Conservation (phyloP, 2,797 vertebrate genomes). For the Crenuchus spilurus region DNA sequence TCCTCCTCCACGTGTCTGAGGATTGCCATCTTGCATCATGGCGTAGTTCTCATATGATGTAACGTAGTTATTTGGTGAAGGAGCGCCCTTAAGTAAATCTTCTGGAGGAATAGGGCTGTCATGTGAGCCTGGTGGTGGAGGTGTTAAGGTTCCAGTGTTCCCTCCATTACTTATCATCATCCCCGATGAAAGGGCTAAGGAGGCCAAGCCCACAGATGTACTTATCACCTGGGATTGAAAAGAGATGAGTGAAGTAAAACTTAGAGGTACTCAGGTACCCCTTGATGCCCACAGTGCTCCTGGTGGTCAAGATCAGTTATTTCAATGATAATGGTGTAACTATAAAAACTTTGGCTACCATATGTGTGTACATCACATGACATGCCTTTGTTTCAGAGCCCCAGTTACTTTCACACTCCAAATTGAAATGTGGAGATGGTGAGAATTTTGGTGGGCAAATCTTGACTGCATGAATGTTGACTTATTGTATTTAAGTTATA, state of each 20-base stretch:
- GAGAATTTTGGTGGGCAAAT: too few species aligned
- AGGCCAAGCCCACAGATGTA: constrained; percentile 60
- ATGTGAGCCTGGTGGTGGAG: constrained; percentile 34
- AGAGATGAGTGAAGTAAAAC: neutral
- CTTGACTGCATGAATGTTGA: too few species aligned
- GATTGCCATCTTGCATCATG: neutral
- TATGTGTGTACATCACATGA: too few species aligned
- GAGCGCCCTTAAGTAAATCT: constrained; percentile 16
- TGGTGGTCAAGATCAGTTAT: too few species aligned
- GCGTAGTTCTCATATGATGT: neutral
- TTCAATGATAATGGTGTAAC: too few species aligned
- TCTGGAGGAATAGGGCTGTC: constrained; percentile 36
- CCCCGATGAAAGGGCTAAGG: constrained; percentile 58
- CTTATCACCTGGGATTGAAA: constrained; percentile 62
- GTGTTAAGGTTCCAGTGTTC: neutral
- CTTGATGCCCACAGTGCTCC: too few species aligned
- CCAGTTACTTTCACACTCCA: too few species aligned
- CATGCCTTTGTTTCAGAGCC: too few species aligned
- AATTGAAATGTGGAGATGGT: too few species aligned
- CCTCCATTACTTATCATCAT: constrained; percentile 13
- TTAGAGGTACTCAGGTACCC: neutral
- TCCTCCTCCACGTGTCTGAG: constrained; percentile 2
- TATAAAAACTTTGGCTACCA: too few species aligned
- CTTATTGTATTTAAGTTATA: too few species aligned
- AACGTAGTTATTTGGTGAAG: neutral